phyloP scores from a whole-genome alignment of 1,140 invertebrate species.

The Mamestra configurata region DNA sequence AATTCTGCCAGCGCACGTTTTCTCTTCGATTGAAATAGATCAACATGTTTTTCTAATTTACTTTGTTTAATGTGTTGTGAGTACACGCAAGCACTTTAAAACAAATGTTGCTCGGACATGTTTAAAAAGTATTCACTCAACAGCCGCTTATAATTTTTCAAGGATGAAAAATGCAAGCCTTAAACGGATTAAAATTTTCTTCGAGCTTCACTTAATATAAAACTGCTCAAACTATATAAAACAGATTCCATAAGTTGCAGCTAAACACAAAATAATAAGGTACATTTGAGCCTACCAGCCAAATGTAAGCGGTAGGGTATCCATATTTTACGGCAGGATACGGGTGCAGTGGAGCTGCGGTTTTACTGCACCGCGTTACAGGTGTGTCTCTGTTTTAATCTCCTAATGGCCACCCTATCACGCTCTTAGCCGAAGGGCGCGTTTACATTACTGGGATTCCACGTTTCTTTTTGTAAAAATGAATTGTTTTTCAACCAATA shows the following conservation, averaged over 20 bases:
- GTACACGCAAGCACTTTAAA: too few species aligned
- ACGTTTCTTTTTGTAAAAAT: background rate
- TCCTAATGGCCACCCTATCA: conserved; percentile 66
- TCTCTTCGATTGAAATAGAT: too few species aligned
- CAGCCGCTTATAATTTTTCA: too few species aligned
- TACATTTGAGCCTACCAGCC: conserved; percentile 23
- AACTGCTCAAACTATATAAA: background rate
- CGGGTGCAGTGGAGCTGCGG: conserved; percentile 47
- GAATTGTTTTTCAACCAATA: background rate
- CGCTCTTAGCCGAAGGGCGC: conserved; percentile 28
- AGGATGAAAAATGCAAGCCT: too few species aligned
- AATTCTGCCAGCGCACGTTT: too few species aligned
- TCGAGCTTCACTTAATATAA: background rate
- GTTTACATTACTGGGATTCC: background rate
- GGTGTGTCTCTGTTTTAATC: conserved; percentile 74
- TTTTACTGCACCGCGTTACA: conserved; percentile 59
- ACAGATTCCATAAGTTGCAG: background rate
- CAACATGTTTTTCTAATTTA: too few species aligned
- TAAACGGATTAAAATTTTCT: background rate
- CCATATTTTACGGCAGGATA: conserved; percentile 54
- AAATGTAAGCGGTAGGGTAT: conserved; percentile 42
- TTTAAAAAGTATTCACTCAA: too few species aligned
- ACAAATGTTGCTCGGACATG: too few species aligned
- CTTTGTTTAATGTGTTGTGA: too few species aligned
- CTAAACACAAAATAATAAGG: conserved; percentile 18